Evolutionary conservation across 2,113 vertebrate species (phyloP), one percentile per base, ranked within the genome.

Genomic region (Monarcha castaneiventris): DNA sequence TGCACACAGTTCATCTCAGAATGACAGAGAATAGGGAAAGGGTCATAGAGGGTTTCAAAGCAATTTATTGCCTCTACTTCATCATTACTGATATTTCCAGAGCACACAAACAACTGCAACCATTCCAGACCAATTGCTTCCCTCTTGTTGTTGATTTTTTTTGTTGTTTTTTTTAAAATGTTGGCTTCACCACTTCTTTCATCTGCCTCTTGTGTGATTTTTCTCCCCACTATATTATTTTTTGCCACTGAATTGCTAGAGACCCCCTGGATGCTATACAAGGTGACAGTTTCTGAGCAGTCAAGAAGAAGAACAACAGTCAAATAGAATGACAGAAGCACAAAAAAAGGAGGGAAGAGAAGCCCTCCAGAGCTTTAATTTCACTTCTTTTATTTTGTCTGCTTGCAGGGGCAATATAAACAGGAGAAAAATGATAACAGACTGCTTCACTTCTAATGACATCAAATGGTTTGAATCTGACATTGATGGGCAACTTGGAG

Each of bases 51-150:
- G 67, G 9, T 69, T 97, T 97, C 86, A 91, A 93, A 89, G 62
- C 75, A 95, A 92, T 93, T 96, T 97, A 90, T 87, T 94, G 72
- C 74, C 35, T 61, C 67, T 37, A 92, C 63, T 92, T 93, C 62
- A 39, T 94, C 7, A 35, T 92, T 94, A 89, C 67, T 67, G 52
- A 43, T 91, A 89, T 86, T 95, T 96, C 48, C 64, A 93, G 75
- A 93, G 61, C 39, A 58, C 75, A 66, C 51, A 87, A 77, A 72
- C 56, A 62, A 56, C 54, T 58, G 32, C 59, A 84, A 33, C 48
- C 22, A 84, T 58, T 61, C 66, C 89, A 91, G 20, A 26, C 27
- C 23, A 19, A 23, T 13, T 62, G 25, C 33, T 82, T 87, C 35
- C 30, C 33, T 85, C 75, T 94, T 74, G 35, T 59, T 73, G n/a